A percentile compares a stretch with the other conserved stretches of the same genome.
Conservation (phyloP, 2,113 vertebrate genomes). For the Cyanistes caeruleus region DNA sequence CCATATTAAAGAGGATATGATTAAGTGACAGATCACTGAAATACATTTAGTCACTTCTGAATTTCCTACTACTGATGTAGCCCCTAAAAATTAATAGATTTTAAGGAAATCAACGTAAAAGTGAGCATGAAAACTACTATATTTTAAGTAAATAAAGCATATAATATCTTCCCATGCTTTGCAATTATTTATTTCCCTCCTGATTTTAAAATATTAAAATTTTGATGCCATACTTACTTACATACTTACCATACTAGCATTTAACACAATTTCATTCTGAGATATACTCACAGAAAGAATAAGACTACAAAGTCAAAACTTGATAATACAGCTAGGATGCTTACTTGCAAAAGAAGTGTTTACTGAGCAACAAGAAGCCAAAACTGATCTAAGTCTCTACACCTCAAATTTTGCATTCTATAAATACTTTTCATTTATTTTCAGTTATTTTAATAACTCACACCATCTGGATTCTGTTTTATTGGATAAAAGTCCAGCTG, state of each 20-base stretch:
- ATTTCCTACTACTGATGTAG: background rate
- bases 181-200: background rate
- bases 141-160: background rate
- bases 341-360: background rate
- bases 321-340: background rate
- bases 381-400: background rate
- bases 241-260: background rate
- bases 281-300: background rate
- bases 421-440: background rate
- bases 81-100: background rate
- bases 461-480: constrained; percentile 1
- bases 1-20: background rate
- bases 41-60: background rate
- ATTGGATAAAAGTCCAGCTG: background rate
- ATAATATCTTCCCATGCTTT: background rate
- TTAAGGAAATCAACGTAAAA: background rate
- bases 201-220: background rate
- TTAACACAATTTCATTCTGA: background rate
- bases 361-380: background rate
- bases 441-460: background rate
- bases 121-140: background rate
- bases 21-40: background rate
- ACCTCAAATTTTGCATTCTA: background rate
- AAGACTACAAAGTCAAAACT: background rate
- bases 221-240: background rate